Conservation (phyloP, 2,888 invertebrate genomes). For the Tortrix viridana region DNA sequence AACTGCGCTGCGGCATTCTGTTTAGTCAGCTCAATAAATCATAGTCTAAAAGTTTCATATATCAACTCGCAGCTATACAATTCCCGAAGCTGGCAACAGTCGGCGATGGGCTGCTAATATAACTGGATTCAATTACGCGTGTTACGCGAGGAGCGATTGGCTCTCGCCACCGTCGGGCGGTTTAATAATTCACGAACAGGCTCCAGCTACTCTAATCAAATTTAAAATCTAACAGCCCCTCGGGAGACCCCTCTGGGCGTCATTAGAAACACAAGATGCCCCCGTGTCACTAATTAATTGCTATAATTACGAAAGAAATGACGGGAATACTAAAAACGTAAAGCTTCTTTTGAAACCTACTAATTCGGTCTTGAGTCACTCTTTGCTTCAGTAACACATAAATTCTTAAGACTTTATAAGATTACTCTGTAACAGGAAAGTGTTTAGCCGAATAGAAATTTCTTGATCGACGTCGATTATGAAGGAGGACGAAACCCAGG, state of each 20-base stretch:
- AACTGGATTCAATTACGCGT: slow-evolving; percentile 27
- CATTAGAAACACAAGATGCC: slow-evolving; percentile 9
- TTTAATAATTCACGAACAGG: slow-evolving; percentile 30
- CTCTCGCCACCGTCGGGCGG: slow-evolving; percentile 14
- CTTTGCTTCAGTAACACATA: neutral
- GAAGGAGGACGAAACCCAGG: slow-evolving; percentile 6
- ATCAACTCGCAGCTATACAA: slow-evolving; percentile 1
- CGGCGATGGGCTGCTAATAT: slow-evolving; percentile 18
- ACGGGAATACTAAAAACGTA: neutral
- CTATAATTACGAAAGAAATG: slow-evolving; percentile 12
- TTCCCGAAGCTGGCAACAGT: slow-evolving; percentile 14
- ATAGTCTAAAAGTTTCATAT: neutral
- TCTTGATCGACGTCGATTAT: slow-evolving; percentile 8
- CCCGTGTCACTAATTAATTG: slow-evolving; percentile 23
- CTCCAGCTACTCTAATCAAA: slow-evolving; percentile 30
- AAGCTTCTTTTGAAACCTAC: too few relatives aligned
- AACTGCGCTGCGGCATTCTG: too few relatives aligned
- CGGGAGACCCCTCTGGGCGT: slow-evolving; percentile 12
- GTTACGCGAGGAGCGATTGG: slow-evolving; percentile 3
- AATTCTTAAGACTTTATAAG: slow-evolving; percentile 6
- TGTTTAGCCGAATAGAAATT: slow-evolving; percentile 18
- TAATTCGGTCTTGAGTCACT: neutral
- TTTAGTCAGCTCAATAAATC: neutral
- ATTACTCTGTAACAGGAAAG: slow-evolving; percentile 5
- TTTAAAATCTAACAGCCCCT: slow-evolving; percentile 25